Evolutionary conservation across 2,113 vertebrate genomes (phyloP), one percentile per base, ranked within the genome.

Genomic region (Centropristis striata): DNA sequence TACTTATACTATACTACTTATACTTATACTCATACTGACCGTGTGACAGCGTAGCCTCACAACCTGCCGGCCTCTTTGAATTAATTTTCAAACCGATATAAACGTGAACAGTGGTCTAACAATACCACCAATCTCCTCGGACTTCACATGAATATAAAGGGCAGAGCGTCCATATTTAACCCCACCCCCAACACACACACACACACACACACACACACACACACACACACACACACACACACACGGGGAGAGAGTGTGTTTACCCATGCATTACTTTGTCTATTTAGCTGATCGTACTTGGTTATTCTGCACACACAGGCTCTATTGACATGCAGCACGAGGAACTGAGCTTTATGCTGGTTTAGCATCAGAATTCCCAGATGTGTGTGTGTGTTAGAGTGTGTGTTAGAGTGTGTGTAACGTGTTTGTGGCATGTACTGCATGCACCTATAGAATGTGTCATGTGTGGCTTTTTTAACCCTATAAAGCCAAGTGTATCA

Each of bases 361-460:
- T 73, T 71, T 80, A 69, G 50, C 66, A 73, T 65, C 53, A 39
- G 65, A 71, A 71, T 86, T 78, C 75, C 28, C 64, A 60, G 39
- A 27, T 42, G 61, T 65, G 64, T 36, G 20, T 65, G 44, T 51
- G 39, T 59, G 49, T 32, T 36, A 50, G 60, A 37, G 36, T 50
- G 21, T 47, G 46, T 53, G 36, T 69, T n/a, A n/a, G n/a, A n/a
- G 60, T 51, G 44, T 50, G 21, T 47, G 46, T 44, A 23, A 32
- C 44, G 39, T 58, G 8, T 59, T 50, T 32, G 20, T 50, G 20
- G 9, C 37, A 46, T 74, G 54, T 61, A 28, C n/a, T 67, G 20
- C 23, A 11, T 70, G 39, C 53, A 51, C 47, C 55, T 75, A 50
- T 69, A 70, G 59, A 25, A 39, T n/a, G 39, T 60, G 37, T 64